Evolutionary conservation across 1,140 invertebrate genomes (phyloP).

Genomic region (Andricus grossulariae): DNA sequence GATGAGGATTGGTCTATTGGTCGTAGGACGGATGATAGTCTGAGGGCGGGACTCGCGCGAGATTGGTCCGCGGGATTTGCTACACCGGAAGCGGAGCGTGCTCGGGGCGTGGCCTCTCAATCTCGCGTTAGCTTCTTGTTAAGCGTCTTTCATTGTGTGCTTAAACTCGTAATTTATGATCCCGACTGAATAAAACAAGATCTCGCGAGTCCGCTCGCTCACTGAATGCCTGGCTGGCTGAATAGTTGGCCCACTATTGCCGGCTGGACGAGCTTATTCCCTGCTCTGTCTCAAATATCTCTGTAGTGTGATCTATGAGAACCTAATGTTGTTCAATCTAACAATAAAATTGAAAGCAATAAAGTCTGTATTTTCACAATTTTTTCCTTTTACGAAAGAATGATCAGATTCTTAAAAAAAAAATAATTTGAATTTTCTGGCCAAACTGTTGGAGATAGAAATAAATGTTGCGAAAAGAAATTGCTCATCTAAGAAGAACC

Average conservation of each 20-base stretch:
- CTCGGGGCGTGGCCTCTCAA: slow-evolving; percentile 73
- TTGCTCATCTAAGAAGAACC: too few species aligned
- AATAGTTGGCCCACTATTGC: background rate
- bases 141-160: slow-evolving; percentile 78
- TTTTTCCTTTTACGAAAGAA: too few species aligned
- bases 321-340: too few species aligned
- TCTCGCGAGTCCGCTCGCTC: slow-evolving; percentile 55
- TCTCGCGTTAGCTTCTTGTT: slow-evolving; percentile 78
- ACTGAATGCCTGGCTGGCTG: slow-evolving; percentile 40
- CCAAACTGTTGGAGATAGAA: too few species aligned
- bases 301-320: too few species aligned
- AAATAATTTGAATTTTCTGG: too few species aligned
- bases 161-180: slow-evolving; percentile 77
- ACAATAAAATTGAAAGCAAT: too few species aligned
- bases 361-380: too few species aligned
- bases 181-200: slow-evolving; percentile 77
- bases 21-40: slow-evolving; percentile 11
- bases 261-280: too few species aligned
- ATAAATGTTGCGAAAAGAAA: too few species aligned
- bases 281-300: too few species aligned
- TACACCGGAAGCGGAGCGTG: slow-evolving; percentile 58
- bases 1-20: slow-evolving; percentile 34
- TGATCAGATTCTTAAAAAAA: too few species aligned
- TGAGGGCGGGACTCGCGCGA: slow-evolving; percentile 50
- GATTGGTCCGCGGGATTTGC: slow-evolving; percentile 61